phyloP scores from a whole-genome alignment of 1,140 invertebrate genomes.

The Drosophila orosa region DNA sequence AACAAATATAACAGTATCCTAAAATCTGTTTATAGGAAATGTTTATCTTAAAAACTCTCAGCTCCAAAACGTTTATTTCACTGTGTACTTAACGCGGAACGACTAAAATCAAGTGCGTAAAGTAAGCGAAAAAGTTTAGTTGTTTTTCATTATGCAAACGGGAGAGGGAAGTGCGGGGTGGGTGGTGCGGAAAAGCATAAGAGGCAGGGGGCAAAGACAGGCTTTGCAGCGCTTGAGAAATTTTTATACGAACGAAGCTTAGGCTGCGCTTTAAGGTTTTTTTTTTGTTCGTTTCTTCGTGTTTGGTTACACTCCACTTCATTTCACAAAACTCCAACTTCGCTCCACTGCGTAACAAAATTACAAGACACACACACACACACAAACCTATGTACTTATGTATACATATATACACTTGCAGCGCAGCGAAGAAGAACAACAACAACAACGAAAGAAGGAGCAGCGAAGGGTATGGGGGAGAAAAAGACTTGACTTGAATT shows the following conservation, averaged over 20 bases:
- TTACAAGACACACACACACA: constrained; percentile 59
- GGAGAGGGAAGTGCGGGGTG: neutral
- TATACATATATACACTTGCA: constrained; percentile 19
- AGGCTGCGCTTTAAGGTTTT: constrained; percentile 62
- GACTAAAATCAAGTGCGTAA: constrained; percentile 49
- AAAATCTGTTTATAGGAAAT: too few relatives aligned
- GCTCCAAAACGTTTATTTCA: constrained; percentile 1
- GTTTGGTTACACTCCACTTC: constrained; percentile 72
- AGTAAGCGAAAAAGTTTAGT: constrained; percentile 19
- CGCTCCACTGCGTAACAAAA: constrained; percentile 78
- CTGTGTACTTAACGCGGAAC: constrained; percentile 24
- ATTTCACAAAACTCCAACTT: constrained; percentile 62
- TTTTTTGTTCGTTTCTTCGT: constrained; percentile 44
- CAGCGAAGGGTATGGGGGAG: neutral
- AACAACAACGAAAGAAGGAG: neutral
- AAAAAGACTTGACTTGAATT: constrained; percentile 59
- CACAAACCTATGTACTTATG: neutral
- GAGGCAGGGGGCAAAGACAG: constrained; percentile 20
- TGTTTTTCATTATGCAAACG: constrained; percentile 53
- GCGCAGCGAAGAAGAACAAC: constrained; percentile 24
- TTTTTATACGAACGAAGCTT: constrained; percentile 49
- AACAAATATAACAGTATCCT: neutral
- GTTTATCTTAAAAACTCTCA: neutral
- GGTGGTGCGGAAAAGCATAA: neutral
- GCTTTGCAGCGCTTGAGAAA: constrained; percentile 67